phyloP scores from a whole-genome alignment of 2,888 invertebrate genomes.

The Lasioglossum vierecki region DNA sequence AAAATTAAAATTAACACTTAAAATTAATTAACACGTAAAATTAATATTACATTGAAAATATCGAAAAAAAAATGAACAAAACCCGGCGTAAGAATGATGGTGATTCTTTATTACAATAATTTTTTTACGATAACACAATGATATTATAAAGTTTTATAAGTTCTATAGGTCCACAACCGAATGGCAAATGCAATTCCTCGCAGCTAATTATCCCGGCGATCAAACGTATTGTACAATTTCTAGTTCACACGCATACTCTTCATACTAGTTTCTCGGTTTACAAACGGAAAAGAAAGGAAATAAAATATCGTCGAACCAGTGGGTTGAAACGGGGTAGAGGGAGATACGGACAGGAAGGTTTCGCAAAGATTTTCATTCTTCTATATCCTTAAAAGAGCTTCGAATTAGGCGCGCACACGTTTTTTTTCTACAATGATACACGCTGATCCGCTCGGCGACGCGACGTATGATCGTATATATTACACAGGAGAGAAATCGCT shows the following conservation, averaged over 20 bases:
- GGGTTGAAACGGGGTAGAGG: constrained; percentile 16
- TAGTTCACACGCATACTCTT: constrained; percentile 48
- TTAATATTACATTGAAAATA: too few relatives aligned
- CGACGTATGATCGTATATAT: constrained; percentile 61
- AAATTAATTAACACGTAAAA: too few relatives aligned
- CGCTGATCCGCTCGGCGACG: constrained; percentile 31
- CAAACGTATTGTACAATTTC: constrained; percentile 72
- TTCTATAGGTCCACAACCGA: constrained; percentile 80
- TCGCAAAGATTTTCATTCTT: constrained; percentile 20
- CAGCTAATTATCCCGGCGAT: constrained; percentile 63
- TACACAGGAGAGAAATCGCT: constrained; percentile 70
- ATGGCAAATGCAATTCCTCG: constrained; percentile 76
- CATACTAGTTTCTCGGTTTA: constrained; percentile 42
- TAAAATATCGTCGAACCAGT: constrained; percentile 23
- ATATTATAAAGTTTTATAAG: constrained; percentile 82
- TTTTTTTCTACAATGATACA: constrained; percentile 17
- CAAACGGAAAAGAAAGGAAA: neutral
- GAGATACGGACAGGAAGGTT: constrained; percentile 33
- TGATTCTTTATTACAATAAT: constrained; percentile 81
- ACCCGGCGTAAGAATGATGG: constrained; percentile 58
- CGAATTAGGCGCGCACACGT: constrained; percentile 25
- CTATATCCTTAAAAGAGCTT: neutral
- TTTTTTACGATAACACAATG: constrained; percentile 79
- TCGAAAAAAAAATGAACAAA: neutral
- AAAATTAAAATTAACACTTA: too few relatives aligned